Conservation (phyloP, 2,888 invertebrate genomes). For the Hirtodrosophila trivittata region DNA sequence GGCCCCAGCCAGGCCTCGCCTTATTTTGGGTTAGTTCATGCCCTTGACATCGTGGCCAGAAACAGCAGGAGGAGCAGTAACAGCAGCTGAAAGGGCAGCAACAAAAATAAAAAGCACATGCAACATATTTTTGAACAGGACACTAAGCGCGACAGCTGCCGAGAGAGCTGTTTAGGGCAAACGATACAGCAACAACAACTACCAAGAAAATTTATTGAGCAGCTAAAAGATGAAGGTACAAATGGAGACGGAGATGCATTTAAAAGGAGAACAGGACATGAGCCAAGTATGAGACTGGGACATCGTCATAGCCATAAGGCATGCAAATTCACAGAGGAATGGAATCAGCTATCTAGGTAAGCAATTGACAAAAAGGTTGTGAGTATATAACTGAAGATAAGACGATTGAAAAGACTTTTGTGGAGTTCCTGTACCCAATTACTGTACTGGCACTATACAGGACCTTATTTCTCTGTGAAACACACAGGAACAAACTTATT, state of each 20-base stretch:
- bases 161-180: constrained; percentile 43
- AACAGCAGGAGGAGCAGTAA: constrained; percentile 5
- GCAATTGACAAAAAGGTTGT: not conserved
- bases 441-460: too few relatives aligned
- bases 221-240: constrained; percentile 4
- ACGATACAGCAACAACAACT: constrained; percentile 13
- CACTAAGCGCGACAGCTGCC: constrained; percentile 52
- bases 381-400: too few relatives aligned
- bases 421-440: too few relatives aligned
- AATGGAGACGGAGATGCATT: not conserved
- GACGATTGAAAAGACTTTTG: too few relatives aligned
- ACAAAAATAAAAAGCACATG: constrained; percentile 37
- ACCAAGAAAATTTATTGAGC: constrained; percentile 47
- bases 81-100: constrained; percentile 21
- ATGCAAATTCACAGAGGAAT: not conserved
- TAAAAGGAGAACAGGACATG: not conserved
- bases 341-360: not conserved
- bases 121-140: constrained; percentile 53
- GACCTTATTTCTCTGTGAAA: too few relatives aligned
- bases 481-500: too few relatives aligned
- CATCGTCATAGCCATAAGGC: not conserved
- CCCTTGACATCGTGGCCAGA: constrained; percentile 54
- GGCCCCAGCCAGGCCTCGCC: constrained; percentile 30
- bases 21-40: constrained; percentile 53
- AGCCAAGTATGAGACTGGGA: not conserved